Evolutionary conservation across 2,113 vertebrate species (phyloP).

Genomic region (Lethenteron reissneri): DNA sequence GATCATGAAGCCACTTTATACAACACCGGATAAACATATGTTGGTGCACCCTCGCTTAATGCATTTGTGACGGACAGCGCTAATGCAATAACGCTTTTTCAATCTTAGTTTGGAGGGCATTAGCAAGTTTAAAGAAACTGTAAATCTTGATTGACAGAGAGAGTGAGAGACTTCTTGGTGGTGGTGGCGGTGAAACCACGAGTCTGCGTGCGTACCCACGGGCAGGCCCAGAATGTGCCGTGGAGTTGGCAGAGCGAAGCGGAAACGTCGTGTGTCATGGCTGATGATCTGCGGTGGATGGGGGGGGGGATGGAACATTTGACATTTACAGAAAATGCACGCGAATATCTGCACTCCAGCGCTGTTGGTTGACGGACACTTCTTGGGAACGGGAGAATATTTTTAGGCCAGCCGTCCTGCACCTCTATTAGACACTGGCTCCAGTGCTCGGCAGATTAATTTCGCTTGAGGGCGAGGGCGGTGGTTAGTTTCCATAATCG

Average conservation of each 20-base stretch:
- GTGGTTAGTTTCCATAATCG: no score
- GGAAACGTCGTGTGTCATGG: slow-evolving; percentile 28
- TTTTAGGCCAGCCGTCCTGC: no score
- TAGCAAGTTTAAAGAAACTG: not conserved
- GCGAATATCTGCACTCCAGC: not conserved
- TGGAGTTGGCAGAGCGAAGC: slow-evolving; percentile 27
- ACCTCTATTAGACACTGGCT: no score
- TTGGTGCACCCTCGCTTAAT: not conserved
- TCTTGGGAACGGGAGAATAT: no score
- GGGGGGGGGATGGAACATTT: no score
- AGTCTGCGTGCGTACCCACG: slow-evolving; percentile 19
- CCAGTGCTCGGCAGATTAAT: no score
- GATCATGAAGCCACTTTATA: no score
- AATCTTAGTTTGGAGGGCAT: not conserved
- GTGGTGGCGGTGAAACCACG: not conserved
- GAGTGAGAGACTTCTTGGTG: not conserved
- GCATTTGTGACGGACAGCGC: not conserved
- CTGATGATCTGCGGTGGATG: slow-evolving; percentile 20
- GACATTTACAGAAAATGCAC: not conserved
- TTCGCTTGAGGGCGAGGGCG: no score
- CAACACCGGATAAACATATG: not conserved
- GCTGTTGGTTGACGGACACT: no score
- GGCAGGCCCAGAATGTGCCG: slow-evolving; percentile 28
- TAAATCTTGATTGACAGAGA: not conserved
- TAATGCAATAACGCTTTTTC: not conserved